Evolutionary conservation across 2,888 invertebrate species (phyloP).

Genomic region (Unio delphinus): DNA sequence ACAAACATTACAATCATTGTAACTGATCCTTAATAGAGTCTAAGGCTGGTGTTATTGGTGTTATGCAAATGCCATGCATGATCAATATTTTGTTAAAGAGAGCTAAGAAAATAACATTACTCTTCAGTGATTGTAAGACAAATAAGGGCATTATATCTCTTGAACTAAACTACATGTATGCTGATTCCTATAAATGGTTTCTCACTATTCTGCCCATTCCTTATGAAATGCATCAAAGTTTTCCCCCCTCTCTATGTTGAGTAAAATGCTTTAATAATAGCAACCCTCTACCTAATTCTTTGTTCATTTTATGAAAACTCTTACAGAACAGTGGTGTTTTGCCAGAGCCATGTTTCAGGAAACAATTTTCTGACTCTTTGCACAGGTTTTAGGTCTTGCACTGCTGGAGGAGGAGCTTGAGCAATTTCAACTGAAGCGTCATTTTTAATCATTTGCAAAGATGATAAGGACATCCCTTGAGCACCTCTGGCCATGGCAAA

Average conservation of each 20-base stretch:
- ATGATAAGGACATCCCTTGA: background rate
- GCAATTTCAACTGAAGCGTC: background rate
- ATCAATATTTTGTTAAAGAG: too few species aligned
- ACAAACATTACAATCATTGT: too few species aligned
- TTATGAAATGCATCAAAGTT: background rate
- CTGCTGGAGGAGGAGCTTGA: conserved; percentile 2
- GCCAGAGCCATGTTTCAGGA: conserved; percentile 83
- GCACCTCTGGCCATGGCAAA: conserved; percentile 7
- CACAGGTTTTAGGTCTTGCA: conserved; percentile 43
- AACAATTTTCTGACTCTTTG: conserved; percentile 77
- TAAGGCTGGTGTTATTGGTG: too few species aligned
- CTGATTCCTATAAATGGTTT: too few species aligned
- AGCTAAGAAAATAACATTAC: too few species aligned
- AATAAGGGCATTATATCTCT: too few species aligned
- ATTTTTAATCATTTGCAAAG: background rate
- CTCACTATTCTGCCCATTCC: background rate
- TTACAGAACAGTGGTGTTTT: conserved; percentile 77
- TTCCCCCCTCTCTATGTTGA: background rate
- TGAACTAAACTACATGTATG: too few species aligned
- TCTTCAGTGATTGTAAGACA: too few species aligned
- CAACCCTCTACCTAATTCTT: too few species aligned
- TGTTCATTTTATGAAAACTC: conserved; percentile 1
- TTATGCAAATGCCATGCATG: too few species aligned
- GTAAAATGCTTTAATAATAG: too few species aligned
- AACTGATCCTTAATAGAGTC: too few species aligned